Conservation (phyloP, 1,140 invertebrate species). For the Helicoverpa zea region DNA sequence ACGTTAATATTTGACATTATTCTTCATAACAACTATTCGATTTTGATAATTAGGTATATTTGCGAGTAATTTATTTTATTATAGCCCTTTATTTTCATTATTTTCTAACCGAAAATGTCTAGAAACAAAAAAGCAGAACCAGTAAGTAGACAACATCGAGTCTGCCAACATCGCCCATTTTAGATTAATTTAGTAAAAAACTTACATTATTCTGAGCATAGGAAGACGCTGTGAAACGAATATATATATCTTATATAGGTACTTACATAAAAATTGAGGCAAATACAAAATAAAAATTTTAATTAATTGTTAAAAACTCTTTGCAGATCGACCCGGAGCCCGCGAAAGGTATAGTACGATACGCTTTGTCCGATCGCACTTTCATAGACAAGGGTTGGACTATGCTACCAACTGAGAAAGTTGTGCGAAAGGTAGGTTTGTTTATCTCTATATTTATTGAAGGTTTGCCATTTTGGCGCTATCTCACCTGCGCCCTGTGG, state of each 20-base stretch:
- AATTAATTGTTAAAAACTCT: not conserved
- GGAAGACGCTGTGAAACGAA: no score
- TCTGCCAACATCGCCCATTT: not conserved
- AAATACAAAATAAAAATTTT: no score
- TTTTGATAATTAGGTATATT: no score
- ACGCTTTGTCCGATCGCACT: constrained; percentile 76
- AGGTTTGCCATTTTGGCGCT: not conserved
- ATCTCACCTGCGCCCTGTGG: no score
- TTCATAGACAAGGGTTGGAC: constrained; percentile 84
- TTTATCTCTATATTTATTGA: not conserved
- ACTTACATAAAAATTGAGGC: no score
- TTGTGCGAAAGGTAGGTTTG: constrained; percentile 72
- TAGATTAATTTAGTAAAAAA: not conserved
- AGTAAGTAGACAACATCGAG: constrained; percentile 42
- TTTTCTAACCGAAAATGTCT: constrained; percentile 53
- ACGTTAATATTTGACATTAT: no score
- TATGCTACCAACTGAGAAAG: constrained; percentile 82
- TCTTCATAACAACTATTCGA: no score
- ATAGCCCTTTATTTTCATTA: not conserved
- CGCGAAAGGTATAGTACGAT: constrained; percentile 73
- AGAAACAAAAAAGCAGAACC: constrained; percentile 60
- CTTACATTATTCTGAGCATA: not conserved
- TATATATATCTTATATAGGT: no score
- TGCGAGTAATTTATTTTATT: constrained; percentile 16
- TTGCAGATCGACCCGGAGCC: constrained; percentile 64